Conservation (phyloP, 2,797 vertebrate genomes). For the Iguana delicatissima region DNA sequence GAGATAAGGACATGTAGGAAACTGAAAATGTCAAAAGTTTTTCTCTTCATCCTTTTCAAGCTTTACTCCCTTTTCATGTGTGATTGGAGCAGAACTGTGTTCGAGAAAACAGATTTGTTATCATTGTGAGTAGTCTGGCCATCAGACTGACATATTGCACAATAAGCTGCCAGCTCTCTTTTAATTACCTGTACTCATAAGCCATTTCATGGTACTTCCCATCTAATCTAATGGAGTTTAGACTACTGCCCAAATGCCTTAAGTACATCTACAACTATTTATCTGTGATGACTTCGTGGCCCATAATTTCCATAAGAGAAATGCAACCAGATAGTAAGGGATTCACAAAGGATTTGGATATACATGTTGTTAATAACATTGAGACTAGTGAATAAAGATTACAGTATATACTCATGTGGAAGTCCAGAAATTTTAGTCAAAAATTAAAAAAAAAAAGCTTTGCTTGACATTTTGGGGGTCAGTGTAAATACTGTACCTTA, state of each 20-base stretch:
- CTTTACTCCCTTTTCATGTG: background rate
- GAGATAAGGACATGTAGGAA: background rate
- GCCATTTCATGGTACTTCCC: background rate
- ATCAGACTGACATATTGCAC: background rate
- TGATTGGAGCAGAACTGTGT: background rate
- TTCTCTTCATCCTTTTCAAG: background rate
- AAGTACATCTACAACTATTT: background rate
- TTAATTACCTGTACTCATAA: background rate
- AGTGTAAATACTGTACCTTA: too few species aligned
- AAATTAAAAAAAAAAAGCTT: too few species aligned
- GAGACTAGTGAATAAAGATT: background rate
- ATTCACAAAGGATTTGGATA: background rate
- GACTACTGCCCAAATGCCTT: too few species aligned
- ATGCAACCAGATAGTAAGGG: background rate
- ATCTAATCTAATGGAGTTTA: background rate
- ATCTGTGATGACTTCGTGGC: background rate
- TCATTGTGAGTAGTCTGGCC: background rate
- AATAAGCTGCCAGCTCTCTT: background rate
- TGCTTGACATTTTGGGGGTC: too few species aligned
- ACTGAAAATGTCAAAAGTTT: too few species aligned
- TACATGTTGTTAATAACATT: background rate
- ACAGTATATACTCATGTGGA: too few species aligned
- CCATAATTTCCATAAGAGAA: background rate
- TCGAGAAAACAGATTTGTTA: background rate
- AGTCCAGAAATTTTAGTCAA: too few species aligned